Evolutionary conservation across 2,888 invertebrate species (phyloP), one percentile per base, ranked within the genome.

Genomic region (Rambutsinella grinnellia): DNA sequence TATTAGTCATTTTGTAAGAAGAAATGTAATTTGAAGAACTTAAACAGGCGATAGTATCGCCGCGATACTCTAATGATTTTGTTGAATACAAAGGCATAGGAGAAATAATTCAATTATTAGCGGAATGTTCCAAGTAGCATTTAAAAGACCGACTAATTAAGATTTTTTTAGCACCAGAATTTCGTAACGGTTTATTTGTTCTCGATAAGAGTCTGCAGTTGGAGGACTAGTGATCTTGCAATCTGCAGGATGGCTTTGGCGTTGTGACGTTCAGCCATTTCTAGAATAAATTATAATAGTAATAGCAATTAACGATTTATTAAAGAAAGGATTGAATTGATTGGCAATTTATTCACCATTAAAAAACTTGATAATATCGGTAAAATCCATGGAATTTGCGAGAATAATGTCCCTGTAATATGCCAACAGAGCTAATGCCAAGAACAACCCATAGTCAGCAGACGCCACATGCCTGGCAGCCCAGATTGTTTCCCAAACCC

Each of bases 341-440:
- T 26, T 46, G 2, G 13, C 21, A 8, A n/a, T n/a, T n/a, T n/a
- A n/a, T n/a, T 88, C 85, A 96, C 97, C 97, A 88, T 97, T 98
- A 86, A 97, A 98, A 88, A 98, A 98, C 86, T 97, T 97, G 86
- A 98, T 98, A 86, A 97, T 96, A 87, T 98, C 97, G 0, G 97
- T 97, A 86, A 97, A 98, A 88, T 98, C 97, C 97, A 98, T 98
- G 84, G 93, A 91, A 87, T 98, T 97, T 63, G 95, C 94, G 51
- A 98, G 89, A 79, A 98, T 96, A 84, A 98, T 96, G 86, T 97
- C 96, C 47, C 97, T 89, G 87, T 98, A 98, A 54, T 94, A 94
- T 87, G 96, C 95, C 17, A 98, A 90, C 75, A 97, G 88, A 0
- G 97, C 96, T 82, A 98, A 89, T 0, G 97, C 97, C 78, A 98